Conservation (phyloP, 2,888 invertebrate species). For the Sphaeridia pumilis region DNA sequence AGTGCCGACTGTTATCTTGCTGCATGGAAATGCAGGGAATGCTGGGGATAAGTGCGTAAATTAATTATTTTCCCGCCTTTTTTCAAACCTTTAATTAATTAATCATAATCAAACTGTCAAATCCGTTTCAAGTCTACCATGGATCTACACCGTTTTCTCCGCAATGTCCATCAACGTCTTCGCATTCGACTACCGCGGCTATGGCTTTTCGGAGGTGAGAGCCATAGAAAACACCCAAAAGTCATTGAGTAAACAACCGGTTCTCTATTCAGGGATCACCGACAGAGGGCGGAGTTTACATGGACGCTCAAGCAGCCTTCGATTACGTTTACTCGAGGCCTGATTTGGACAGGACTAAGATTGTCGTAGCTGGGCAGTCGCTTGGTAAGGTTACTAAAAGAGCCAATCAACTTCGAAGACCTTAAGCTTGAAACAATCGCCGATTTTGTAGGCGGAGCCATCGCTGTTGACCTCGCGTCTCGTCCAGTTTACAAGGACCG, state of each 20-base stretch:
- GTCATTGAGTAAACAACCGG: background rate
- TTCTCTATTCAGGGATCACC: background rate
- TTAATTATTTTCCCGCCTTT: background rate
- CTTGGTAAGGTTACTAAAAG: background rate
- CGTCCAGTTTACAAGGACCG: background rate
- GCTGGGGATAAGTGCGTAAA: conserved; percentile 8
- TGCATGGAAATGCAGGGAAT: conserved; percentile 15
- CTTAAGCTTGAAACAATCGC: background rate
- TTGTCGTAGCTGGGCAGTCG: conserved; percentile 9
- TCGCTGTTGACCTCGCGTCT: conserved; percentile 9
- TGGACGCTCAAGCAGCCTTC: conserved; percentile 12
- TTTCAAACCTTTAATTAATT: background rate
- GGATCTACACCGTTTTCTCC: background rate
- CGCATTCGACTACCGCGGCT: conserved; percentile 11
- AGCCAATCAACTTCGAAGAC: background rate
- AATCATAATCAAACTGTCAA: background rate
- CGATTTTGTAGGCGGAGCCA: background rate
- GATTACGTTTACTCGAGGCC: conserved; percentile 4
- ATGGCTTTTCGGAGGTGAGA: conserved; percentile 10
- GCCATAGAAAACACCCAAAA: no score
- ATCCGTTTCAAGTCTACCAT: conserved; percentile 1
- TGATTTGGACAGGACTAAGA: conserved; percentile 10
- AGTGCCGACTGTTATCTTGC: conserved; percentile 8
- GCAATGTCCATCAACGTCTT: conserved; percentile 4
- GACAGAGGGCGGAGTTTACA: conserved; percentile 9